Evolutionary conservation across 2,888 invertebrate species (phyloP).

Genomic region (Pristionchus arcanus): DNA sequence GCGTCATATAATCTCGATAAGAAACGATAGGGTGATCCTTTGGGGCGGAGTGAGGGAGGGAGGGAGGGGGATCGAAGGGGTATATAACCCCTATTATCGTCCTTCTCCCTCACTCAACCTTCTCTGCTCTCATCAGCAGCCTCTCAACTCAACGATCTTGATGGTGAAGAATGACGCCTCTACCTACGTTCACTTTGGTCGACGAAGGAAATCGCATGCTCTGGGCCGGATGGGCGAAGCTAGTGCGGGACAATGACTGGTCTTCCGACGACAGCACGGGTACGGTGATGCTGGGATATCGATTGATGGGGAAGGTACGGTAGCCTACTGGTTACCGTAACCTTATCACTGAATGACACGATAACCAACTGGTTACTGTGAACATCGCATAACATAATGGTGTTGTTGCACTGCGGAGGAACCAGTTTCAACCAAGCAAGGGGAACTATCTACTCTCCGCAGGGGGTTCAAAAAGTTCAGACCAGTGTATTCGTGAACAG

Average conservation of each 20-base stretch:
- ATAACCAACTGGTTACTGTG: not conserved
- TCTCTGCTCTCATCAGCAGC: not conserved
- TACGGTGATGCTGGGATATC: not conserved
- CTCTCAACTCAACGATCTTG: not conserved
- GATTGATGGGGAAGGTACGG: not conserved
- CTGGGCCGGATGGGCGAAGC: constrained; percentile 32
- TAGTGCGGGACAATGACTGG: constrained; percentile 41
- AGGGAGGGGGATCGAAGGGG: not conserved
- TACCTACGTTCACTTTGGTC: not conserved
- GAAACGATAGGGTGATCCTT: not conserved
- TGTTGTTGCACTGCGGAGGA: not conserved
- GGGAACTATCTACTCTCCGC: not conserved
- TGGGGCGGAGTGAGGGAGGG: not conserved
- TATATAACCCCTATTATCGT: not conserved
- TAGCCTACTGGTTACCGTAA: not conserved
- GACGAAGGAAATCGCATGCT: constrained; percentile 28
- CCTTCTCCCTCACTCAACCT: not conserved
- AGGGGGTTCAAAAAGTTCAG: not conserved
- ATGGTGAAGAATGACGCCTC: constrained; percentile 10
- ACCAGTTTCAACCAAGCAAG: not conserved
- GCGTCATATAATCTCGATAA: not conserved
- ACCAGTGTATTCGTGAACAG: not conserved
- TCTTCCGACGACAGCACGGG: constrained; percentile 29
- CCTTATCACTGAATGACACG: not conserved
- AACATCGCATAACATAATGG: not conserved